These are phyloP conservation scores for Carollia perspicillata DNA, from an alignment of 2,113 vertebrate genomes.

Conservation along the genomic window DNA sequence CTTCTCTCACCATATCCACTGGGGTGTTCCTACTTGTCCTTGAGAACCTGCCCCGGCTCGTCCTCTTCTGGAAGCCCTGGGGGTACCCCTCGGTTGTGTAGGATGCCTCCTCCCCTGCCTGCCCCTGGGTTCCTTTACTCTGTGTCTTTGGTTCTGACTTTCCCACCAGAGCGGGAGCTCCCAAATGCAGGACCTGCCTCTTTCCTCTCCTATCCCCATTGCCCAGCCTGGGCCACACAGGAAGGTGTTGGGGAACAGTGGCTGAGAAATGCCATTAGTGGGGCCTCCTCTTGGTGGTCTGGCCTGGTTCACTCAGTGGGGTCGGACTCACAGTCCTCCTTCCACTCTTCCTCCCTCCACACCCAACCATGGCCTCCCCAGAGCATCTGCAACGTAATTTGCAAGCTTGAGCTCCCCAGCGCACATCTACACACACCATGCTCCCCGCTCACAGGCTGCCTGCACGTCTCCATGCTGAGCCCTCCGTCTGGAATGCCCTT, in stretches of 20 bases:
- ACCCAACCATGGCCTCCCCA: not conserved
- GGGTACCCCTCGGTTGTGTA: not conserved
- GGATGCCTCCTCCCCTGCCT: not conserved
- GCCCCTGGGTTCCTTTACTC: not conserved
- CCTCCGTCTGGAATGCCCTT: not conserved
- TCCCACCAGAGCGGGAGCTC: not conserved
- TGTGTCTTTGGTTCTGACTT: not conserved
- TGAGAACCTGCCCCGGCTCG: not conserved
- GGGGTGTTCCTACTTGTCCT: not conserved
- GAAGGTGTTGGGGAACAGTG: too few species aligned
- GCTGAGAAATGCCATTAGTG: not conserved
- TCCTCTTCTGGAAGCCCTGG: not conserved
- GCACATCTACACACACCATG: not conserved
- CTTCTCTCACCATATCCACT: not conserved
- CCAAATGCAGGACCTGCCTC: not conserved
- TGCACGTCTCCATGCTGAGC: accelerated
- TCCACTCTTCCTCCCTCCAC: not conserved
- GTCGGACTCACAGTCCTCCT: not conserved
- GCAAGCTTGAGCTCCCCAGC: accelerated
- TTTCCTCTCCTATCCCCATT: not conserved
- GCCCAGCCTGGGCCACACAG: not conserved
- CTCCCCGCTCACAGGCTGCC: not conserved
- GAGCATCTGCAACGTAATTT: not conserved
- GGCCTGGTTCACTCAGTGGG: not conserved
- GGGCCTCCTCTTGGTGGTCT: not conserved